Evolutionary conservation across 2,888 invertebrate species (phyloP).

Genomic region (Horisme vitalbata): DNA sequence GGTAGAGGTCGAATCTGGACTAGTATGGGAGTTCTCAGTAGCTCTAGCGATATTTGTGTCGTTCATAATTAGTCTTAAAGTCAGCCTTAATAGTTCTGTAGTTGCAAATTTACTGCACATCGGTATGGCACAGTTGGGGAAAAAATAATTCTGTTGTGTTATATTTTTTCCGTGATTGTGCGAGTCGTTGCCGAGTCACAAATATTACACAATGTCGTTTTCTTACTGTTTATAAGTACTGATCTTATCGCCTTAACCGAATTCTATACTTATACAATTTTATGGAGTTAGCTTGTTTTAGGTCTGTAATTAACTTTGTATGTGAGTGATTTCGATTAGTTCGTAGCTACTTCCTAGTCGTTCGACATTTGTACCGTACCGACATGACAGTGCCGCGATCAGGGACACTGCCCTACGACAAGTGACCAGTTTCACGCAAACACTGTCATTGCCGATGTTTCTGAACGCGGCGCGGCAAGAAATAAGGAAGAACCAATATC

Average conservation of each 20-base stretch:
- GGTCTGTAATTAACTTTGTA: slow-evolving; percentile 31
- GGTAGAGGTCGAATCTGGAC: slow-evolving; percentile 13
- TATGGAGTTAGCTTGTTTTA: slow-evolving; percentile 46
- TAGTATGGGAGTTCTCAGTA: slow-evolving; percentile 5
- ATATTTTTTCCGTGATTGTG: slow-evolving; percentile 3
- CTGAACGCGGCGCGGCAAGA: too few relatives aligned
- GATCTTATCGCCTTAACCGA: slow-evolving; percentile 64
- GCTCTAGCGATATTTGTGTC: slow-evolving; percentile 15
- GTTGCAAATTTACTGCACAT: slow-evolving; percentile 17
- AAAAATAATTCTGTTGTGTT: not conserved
- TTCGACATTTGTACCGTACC: slow-evolving; percentile 9
- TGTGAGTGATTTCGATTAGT: slow-evolving; percentile 24
- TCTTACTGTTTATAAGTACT: slow-evolving; percentile 40
- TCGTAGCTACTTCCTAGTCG: slow-evolving; percentile 17
- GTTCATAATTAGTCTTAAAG: slow-evolving; percentile 22
- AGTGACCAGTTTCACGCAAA: too few relatives aligned
- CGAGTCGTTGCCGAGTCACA: slow-evolving; percentile 8
- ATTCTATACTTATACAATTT: slow-evolving; percentile 53
- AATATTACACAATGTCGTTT: slow-evolving; percentile 22
- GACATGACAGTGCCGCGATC: too few relatives aligned
- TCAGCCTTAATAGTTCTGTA: slow-evolving; percentile 29
- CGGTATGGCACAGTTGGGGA: slow-evolving; percentile 10
- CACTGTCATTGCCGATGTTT: too few relatives aligned
- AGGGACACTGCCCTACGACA: too few relatives aligned
- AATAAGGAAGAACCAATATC: too few relatives aligned